These are phyloP conservation scores for Stictocephala bisonia DNA, from an alignment of 2,888 invertebrate species.

Conservation along the genomic window DNA sequence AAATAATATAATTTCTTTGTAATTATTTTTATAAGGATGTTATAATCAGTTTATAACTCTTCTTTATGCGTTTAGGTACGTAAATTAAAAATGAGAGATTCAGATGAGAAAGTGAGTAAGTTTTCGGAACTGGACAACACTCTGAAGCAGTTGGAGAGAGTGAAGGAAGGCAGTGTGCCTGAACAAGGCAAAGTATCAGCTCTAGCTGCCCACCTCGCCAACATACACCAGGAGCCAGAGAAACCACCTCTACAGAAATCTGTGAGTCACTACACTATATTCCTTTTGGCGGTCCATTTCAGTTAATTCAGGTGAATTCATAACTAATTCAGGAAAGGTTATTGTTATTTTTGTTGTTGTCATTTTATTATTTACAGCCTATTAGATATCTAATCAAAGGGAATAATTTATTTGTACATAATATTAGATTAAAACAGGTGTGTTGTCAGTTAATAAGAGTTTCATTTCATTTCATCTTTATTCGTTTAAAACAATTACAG, in stretches of 20 bases:
- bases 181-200: conserved; percentile 84
- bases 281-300: too few relatives aligned
- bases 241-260: conserved; percentile 66
- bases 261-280: conserved; percentile 65
- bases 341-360: too few relatives aligned
- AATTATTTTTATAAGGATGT: too few relatives aligned
- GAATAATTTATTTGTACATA: too few relatives aligned
- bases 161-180: conserved; percentile 80
- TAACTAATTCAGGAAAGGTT: too few relatives aligned
- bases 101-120: conserved; percentile 72
- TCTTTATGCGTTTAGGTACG: conserved; percentile 79
- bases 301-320: too few relatives aligned
- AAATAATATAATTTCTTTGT: conserved; percentile 28
- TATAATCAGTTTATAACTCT: not conserved
- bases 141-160: conserved; percentile 75
- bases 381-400: too few relatives aligned
- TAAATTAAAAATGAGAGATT: conserved; percentile 68
- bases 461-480: too few relatives aligned
- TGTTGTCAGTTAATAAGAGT: too few relatives aligned
- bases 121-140: conserved; percentile 79
- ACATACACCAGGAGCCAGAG: conserved; percentile 69
- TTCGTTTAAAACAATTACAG: too few relatives aligned
- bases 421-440: too few relatives aligned
- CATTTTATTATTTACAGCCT: too few relatives aligned
- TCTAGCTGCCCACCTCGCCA: conserved; percentile 83